Conservation (phyloP, 2,113 vertebrate genomes). For the Mesoclemmys tuberculata region DNA sequence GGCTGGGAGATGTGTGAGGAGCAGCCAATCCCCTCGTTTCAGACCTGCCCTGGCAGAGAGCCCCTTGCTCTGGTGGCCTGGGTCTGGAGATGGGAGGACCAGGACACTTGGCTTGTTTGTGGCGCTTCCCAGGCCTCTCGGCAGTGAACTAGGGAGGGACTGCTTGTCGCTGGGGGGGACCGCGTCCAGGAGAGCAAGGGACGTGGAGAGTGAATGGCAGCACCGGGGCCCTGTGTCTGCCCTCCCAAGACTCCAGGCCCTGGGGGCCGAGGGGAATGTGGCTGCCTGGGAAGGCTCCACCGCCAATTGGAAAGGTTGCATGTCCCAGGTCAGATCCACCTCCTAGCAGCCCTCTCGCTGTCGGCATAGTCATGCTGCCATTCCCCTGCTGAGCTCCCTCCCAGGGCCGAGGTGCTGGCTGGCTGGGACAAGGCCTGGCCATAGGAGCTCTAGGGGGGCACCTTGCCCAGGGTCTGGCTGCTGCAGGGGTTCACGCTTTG, state of each 20-base stretch:
- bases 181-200: neutral
- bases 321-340: neutral
- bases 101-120: neutral
- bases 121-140: neutral
- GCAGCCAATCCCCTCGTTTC: neutral
- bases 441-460: neutral
- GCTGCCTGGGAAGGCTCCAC: neutral
- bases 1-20: neutral
- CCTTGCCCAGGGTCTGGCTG: neutral
- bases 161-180: neutral
- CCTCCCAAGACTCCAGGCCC: neutral
- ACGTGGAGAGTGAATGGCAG: neutral
- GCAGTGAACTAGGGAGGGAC: neutral
- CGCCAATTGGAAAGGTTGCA: neutral
- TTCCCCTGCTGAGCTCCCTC: neutral
- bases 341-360: neutral
- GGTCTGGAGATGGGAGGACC: slow-evolving; percentile 46
- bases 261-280: neutral
- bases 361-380: neutral
- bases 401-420: neutral
- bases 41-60: neutral
- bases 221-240: no score
- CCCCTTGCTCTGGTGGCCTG: slow-evolving; percentile 46
- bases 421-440: neutral
- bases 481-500: neutral